Evolutionary conservation across 2,797 vertebrate species (phyloP).

Genomic region (Cirrhinus molitorella): DNA sequence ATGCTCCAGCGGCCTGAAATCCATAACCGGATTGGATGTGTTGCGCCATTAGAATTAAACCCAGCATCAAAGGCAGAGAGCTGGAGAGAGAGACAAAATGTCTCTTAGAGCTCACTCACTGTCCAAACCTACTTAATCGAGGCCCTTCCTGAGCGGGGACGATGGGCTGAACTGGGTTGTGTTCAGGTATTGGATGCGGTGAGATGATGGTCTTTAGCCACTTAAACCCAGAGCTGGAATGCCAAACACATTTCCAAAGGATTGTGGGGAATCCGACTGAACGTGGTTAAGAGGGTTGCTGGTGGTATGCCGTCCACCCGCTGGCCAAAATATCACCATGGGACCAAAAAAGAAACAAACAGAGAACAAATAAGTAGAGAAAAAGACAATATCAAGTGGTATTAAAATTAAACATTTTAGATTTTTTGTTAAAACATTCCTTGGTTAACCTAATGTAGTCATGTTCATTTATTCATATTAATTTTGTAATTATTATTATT

Average conservation of each 20-base stretch:
- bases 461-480: background rate
- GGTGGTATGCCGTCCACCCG: constrained; percentile 32
- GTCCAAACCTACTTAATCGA: constrained; percentile 60
- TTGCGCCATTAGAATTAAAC: constrained; percentile 66
- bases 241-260: constrained; percentile 67
- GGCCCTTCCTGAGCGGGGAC: constrained; percentile 40
- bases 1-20: constrained; percentile 55
- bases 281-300: constrained; percentile 49
- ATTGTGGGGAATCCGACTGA: constrained; percentile 64
- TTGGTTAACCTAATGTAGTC: background rate
- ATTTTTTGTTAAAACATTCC: background rate
- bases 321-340: background rate
- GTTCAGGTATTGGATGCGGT: constrained; percentile 42
- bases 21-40: constrained; percentile 63
- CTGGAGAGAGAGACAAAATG: constrained; percentile 51
- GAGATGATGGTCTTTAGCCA: constrained; percentile 17
- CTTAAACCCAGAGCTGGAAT: constrained; percentile 57
- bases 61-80: constrained; percentile 60
- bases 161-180: constrained; percentile 46
- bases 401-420: background rate
- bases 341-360: background rate
- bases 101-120: background rate
- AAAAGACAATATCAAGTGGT: too few species aligned
- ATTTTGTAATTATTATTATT: too few species aligned
- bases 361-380: background rate